Conservation (phyloP, 1,140 invertebrate species). For the Trissolcus basalis region DNA sequence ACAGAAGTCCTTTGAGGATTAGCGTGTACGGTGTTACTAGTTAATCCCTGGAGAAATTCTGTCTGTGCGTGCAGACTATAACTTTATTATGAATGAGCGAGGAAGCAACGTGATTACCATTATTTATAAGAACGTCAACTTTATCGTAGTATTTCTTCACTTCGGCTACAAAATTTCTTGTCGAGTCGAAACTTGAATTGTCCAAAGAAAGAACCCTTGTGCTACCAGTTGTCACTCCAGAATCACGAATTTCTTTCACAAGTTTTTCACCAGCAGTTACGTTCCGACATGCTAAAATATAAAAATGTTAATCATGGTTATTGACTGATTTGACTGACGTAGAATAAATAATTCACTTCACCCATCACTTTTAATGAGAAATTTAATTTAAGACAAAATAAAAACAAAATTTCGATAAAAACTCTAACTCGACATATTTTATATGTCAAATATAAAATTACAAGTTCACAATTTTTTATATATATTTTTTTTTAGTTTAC, state of each 20-base stretch:
- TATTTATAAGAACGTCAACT: constrained; percentile 88
- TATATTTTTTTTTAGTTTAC: too few species aligned
- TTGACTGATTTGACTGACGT: not conserved
- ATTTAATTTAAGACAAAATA: not conserved
- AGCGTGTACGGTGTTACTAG: too few species aligned
- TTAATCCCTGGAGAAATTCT: too few species aligned
- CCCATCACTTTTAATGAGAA: too few species aligned
- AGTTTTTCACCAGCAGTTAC: constrained; percentile 78
- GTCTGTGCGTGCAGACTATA: too few species aligned
- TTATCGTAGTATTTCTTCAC: constrained; percentile 80
- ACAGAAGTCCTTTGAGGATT: too few species aligned
- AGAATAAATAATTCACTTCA: too few species aligned
- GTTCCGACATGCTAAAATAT: constrained; percentile 81
- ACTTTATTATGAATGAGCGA: too few species aligned
- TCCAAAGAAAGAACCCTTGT: constrained; percentile 78
- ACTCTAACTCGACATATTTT: too few species aligned
- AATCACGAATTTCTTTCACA: constrained; percentile 76
- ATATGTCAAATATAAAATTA: too few species aligned
- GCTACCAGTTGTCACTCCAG: constrained; percentile 74
- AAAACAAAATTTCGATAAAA: not conserved
- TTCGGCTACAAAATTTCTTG: constrained; percentile 83
- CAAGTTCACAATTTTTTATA: too few species aligned
- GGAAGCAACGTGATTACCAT: constrained; percentile 77
- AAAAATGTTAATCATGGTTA: not conserved
- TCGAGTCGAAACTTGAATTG: constrained; percentile 83